Base-by-base conservation (phyloP, 2,113 vertebrate species). In the Coturnix japonica region DNA sequence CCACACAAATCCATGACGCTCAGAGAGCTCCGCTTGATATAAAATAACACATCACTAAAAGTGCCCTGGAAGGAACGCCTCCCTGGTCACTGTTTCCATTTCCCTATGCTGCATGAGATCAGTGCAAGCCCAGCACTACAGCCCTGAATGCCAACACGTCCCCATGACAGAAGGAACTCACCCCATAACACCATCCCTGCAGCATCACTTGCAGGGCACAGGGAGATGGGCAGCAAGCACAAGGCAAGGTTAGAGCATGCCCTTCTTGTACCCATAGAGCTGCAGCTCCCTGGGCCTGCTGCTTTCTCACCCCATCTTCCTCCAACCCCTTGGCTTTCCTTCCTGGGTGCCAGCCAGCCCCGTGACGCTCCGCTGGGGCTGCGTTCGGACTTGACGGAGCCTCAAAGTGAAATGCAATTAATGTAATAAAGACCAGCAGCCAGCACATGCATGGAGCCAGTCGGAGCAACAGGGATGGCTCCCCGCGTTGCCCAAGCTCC, bases 291-390 rank as follows among this genome's bases (percentile, higher is more conserved):
- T 11, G 51, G 37, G 37, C 89, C 61, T 26, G 15, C 54, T 43
- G 39, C 75, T 71, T 66, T 90, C 75, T 85, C 87, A 89, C 63
- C 73, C 61, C 11, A 2, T 17, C 82, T 90, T 59, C 79, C 72
- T 81, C 64, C 92, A 59, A 26, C 54, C 73, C 44, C 72, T 75
- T 81, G 75, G 84, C 56, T 57, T 26, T 69, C 77, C 41, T 57
- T 79, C 74, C 91, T 95, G 95, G 93, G 95, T 89, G 93, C 94
- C 95, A 95, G 96, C 96, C 95, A 93, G 95, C 78, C 94, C 93
- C 54, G 13, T 89, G 94, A 90, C 20, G 44, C 94, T 87, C 7
- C 5, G 1, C 11, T 6, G 31, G 33, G 90, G 96, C 94, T 89
- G 65, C 2, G 84, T 92, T 91, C 30, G 86, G 94, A 86, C 96